Evolutionary conservation across 2,888 invertebrate species (phyloP), one percentile per base, ranked within the genome.

Genomic region (Xiphydria camelus): DNA sequence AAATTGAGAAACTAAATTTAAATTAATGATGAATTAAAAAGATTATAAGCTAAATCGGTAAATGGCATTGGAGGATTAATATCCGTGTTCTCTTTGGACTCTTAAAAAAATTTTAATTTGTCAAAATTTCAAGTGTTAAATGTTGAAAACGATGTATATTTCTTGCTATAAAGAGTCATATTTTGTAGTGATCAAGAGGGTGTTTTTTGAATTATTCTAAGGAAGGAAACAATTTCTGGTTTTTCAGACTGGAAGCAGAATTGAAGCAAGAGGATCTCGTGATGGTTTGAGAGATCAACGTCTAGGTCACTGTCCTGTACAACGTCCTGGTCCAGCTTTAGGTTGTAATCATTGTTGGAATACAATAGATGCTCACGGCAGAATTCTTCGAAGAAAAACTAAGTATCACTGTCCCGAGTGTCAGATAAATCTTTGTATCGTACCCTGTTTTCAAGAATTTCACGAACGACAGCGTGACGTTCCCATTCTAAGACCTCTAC

Each of bases 291-390:
- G 67, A 3, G 70, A 67, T 40, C 78, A 58, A 64, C 79, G 90
- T 45, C 87, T 88, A 35, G 88, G 88, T 64, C 91, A 92, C 76
- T 91, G 91, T 68, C 92, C 91, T 5, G 88, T 88, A 6, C 85
- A 89, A 37, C 79, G 92, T 41, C 85, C 87, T 5, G 92, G 92
- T 0, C 91, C 92, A 4, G 91, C 91, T 2, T 77, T 92, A 51
- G 89, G 91, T 57, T 92, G 92, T 76, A 91, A 91, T 77, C 91
- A 87, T 73, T 92, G 92, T 77, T 92, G 92, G 92, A 92, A 92
- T 73, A 91, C 91, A 0, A 88, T 91, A 33, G 91, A 92, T 72
- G 84, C 83, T 33, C 87, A 88, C 76, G 90, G 90, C 23, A 79
- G 91, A 54, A 91, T 91, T 62, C 78, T 91, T 38, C 82, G 92